A percentile compares a stretch with the other conserved stretches of the same genome.
Conservation (phyloP, 2,797 vertebrate genomes). For the Merluccius polli region DNA sequence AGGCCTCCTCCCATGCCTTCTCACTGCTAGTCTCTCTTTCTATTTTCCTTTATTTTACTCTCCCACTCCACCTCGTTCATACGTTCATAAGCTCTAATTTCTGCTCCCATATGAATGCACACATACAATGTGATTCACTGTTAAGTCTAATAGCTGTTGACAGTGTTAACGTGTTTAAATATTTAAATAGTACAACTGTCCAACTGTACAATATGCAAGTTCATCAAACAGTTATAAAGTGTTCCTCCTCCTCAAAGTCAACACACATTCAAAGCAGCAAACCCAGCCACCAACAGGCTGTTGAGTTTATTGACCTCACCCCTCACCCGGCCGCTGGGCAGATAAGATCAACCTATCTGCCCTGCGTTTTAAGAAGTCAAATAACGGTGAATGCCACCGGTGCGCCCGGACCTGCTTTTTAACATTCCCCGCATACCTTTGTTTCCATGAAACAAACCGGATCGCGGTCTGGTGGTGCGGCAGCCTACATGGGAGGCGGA, state of each 20-base stretch:
- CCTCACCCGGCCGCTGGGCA: not conserved
- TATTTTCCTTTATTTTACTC: not conserved
- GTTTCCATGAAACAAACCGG: conserved; percentile 26
- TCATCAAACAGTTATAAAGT: not conserved
- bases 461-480: not conserved
- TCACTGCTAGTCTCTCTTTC: not conserved
- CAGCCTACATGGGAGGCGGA: conserved; percentile 31
- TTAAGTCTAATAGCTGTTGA: conserved; percentile 15
- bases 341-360: conserved; percentile 12
- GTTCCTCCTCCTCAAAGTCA: not conserved
- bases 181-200: not conserved
- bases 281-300: not conserved
- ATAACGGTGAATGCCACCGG: conserved; percentile 39
- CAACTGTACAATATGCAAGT: not conserved
- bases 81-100: not conserved
- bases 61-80: not conserved
- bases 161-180: not conserved
- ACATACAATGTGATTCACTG: not conserved
- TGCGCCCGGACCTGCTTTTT: conserved; percentile 47
- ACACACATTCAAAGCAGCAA: not conserved
- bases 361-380: conserved; percentile 19
- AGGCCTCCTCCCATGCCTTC: not conserved
- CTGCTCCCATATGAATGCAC: not conserved
- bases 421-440: conserved; percentile 64
- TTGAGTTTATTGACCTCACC: too few relatives aligned